Percentiles rank a stretch among this genome's conserved stretches.
Conservation (phyloP, 2,797 vertebrate species). For the Zenarchopterus dispar region DNA sequence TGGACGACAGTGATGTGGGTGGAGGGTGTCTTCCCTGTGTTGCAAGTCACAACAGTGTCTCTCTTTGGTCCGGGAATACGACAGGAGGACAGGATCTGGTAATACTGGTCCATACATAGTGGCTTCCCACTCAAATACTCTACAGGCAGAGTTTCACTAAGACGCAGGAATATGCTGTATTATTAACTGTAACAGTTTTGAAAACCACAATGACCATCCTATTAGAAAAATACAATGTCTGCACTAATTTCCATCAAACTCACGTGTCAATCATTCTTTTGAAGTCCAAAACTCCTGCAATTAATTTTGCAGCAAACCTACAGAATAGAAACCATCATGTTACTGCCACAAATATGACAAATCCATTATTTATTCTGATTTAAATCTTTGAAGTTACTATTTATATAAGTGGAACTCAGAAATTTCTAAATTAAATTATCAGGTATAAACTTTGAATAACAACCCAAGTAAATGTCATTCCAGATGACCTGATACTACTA, state of each 20-base stretch:
- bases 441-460: slow-evolving; percentile 4
- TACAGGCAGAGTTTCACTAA: slow-evolving; percentile 89
- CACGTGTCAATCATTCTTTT: slow-evolving; percentile 96
- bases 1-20: slow-evolving; percentile 94
- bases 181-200: not conserved
- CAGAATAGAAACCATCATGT: slow-evolving; percentile 1
- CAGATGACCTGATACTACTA: not conserved
- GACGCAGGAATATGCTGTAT: slow-evolving; percentile 28
- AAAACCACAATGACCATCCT: slow-evolving; percentile 3
- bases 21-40: slow-evolving; percentile 81
- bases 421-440: not conserved
- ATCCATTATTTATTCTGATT: too few relatives aligned
- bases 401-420: not conserved
- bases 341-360: not conserved
- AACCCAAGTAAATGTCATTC: not conserved
- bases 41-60: slow-evolving; percentile 88
- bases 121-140: slow-evolving; percentile 91
- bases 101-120: slow-evolving; percentile 98
- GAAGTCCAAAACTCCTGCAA: slow-evolving; percentile 94
- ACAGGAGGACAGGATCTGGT: slow-evolving; percentile 94
- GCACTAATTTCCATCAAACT: slow-evolving; percentile 62
- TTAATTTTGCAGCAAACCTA: slow-evolving; percentile 96
- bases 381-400: not conserved
- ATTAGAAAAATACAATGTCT: not conserved
- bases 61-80: slow-evolving; percentile 92